These are phyloP conservation scores for Seira ritae DNA, from an alignment of 2,888 invertebrate genomes.

Conservation along the genomic window DNA sequence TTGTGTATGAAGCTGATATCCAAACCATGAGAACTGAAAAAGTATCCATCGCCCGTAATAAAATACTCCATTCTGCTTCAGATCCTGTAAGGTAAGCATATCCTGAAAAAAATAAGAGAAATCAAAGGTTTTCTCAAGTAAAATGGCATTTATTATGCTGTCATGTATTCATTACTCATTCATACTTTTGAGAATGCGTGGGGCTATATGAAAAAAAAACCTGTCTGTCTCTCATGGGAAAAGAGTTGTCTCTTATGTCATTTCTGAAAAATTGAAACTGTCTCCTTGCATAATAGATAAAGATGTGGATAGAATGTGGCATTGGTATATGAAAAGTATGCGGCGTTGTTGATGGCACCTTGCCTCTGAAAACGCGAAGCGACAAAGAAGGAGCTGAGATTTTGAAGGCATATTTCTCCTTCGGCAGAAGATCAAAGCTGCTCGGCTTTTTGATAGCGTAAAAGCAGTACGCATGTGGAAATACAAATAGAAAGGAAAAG, in stretches of 20 bases:
- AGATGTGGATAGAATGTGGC: too few relatives aligned
- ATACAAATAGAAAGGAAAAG: too few relatives aligned
- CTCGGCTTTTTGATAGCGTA: too few relatives aligned
- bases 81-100: constrained; percentile 70
- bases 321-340: too few relatives aligned
- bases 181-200: neutral
- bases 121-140: neutral
- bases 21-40: constrained; percentile 72
- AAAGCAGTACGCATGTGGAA: too few relatives aligned
- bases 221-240: neutral
- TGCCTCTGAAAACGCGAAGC: too few relatives aligned
- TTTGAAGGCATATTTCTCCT: too few relatives aligned
- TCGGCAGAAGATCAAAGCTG: too few relatives aligned
- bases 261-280: too few relatives aligned
- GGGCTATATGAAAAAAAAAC: neutral
- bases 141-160: neutral
- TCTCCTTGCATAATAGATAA: too few relatives aligned
- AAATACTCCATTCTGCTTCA: constrained; percentile 67
- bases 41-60: constrained; percentile 71
- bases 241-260: neutral
- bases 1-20: constrained; percentile 70
- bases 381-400: too few relatives aligned
- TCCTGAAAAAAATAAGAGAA: constrained; percentile 57
- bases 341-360: too few relatives aligned
- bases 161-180: neutral